Evolutionary conservation across 2,888 invertebrate species (phyloP), one percentile per base, ranked within the genome.

Genomic region (Melanostoma mellinum): DNA sequence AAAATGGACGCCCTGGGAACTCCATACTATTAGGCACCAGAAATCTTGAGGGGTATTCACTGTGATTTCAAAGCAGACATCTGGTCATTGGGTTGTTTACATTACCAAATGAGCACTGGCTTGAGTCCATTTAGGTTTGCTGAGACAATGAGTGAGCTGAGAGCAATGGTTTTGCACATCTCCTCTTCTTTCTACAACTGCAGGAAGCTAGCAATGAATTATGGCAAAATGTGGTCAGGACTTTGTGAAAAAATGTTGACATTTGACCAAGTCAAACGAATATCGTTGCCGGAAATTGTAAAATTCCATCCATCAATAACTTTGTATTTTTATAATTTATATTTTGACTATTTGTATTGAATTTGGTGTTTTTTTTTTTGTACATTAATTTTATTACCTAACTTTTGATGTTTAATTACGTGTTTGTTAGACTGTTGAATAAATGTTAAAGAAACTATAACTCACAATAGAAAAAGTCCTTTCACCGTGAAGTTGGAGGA

Each of bases 21-120:
- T 0, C 95, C 95, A 0, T 94, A 94, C 88, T 96, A 95, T 90
- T 94, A 95, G 94, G 94, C 94, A 8, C 95, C 95, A 3, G 95
- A 95, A 89, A 91, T 95, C 46, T 93, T 95, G 81, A 93, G 93
- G 86, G 94, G 94, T 85, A 92, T 92, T 75, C 93, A 93, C 5
- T 95, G 94, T 90, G 94, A 94, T 88, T 94, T 94, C 88, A 94
- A 94, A 88, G 94, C 94, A 4, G 95, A 95, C 87, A 93, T 95
- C 78, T 95, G 95, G 95, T 94, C 95, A 0, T 90, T 95, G 8
- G 95, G 95, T 4, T 95, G 95, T 88, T 92, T 95, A 2, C 90
- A 95, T 3, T 95, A 95, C 89, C 95, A 95, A 75, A 86, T 93
- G 71, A 93, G 93, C 87, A 87, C 92, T 53, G 88, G 89, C 0